Conservation (phyloP, 2,113 vertebrate genomes). For the Gallinago media region DNA sequence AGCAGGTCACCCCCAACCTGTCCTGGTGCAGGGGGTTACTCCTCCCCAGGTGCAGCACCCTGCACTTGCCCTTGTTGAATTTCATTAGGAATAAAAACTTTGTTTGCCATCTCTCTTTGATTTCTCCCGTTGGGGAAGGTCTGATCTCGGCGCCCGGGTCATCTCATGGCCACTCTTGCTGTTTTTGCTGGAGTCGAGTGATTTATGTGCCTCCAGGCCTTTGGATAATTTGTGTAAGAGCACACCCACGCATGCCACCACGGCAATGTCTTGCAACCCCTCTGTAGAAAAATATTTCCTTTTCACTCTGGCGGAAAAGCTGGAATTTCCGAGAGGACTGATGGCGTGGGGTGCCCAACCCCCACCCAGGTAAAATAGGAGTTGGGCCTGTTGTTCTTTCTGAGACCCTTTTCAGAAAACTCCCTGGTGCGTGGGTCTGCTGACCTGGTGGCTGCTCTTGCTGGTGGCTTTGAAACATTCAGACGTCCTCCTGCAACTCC, state of each 20-base stretch:
- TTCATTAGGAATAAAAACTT: not conserved
- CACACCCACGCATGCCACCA: constrained; percentile 14
- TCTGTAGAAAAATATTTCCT: constrained; percentile 52
- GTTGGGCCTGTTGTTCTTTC: not conserved
- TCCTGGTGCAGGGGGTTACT: no score
- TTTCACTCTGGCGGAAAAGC: constrained; percentile 17
- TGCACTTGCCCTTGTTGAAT: no score
- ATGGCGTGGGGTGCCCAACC: not conserved
- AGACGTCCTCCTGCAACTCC: not conserved
- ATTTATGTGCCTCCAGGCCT: constrained; percentile 12
- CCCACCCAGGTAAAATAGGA: constrained; percentile 16
- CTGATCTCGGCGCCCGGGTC: not conserved
- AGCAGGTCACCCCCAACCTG: no score
- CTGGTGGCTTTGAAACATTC: not conserved
- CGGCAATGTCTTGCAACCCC: not conserved
- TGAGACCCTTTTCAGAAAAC: not conserved
- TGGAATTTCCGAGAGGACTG: constrained; percentile 24
- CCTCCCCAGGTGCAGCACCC: no score
- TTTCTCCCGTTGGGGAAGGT: not conserved
- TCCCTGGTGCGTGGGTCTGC: not conserved
- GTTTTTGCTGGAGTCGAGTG: not conserved
- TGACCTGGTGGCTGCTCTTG: not conserved
- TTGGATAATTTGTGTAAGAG: not conserved
- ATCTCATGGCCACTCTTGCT: not conserved
- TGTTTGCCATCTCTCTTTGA: not conserved